Evolutionary conservation across 2,113 vertebrate species (phyloP), one percentile per base, ranked within the genome.

Genomic region (Odobenus rosmarus): DNA sequence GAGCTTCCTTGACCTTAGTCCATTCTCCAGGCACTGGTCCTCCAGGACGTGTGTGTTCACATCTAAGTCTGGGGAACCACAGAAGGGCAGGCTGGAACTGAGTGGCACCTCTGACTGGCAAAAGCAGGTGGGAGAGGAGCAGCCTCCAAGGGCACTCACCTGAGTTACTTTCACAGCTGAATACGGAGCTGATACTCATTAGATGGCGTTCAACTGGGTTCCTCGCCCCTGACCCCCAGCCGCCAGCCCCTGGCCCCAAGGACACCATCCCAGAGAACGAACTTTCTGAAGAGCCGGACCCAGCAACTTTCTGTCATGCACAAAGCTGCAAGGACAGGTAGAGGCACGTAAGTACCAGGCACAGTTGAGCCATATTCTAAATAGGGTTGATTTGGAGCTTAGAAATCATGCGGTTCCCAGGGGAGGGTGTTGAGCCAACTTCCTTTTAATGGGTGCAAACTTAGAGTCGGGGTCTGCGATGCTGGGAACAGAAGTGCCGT

Each of bases 261-360:
- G 74, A 18, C 74, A 26, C 13, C 46, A 12, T n/a, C 13, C 21
- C n/a, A 24, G 61, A 55, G 59, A 31, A 10, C 33, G 64, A 19
- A n/a, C 14, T 23, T 80, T 23, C 46, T 16, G 10, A 61, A 46
- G 49, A 42, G 24, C n/a, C 12, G 0, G 18, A 5, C 53, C 46
- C 23, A 18, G 57, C 4, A 9, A 24, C 46, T 0, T 31, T 10
- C 76, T 23, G 16, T 49, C 11, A 0, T 0, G 3, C 16, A 6
- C 61, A 23, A 21, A 59, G 36, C 53, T 23, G 14, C 61, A 83
- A 81, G 31, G 77, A 81, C 12, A 57, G 26, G 7, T 4, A 24
- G n/a, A 36, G 42, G 46, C 31, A 3, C 57, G 21, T n/a, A 71
- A 59, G 71, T 71, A 11, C 5, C 8, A 26, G 39, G 24, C 53